Evolutionary conservation across 2,797 vertebrate genomes (phyloP), one percentile per base, ranked within the genome.

Genomic region (Balearica regulorum): DNA sequence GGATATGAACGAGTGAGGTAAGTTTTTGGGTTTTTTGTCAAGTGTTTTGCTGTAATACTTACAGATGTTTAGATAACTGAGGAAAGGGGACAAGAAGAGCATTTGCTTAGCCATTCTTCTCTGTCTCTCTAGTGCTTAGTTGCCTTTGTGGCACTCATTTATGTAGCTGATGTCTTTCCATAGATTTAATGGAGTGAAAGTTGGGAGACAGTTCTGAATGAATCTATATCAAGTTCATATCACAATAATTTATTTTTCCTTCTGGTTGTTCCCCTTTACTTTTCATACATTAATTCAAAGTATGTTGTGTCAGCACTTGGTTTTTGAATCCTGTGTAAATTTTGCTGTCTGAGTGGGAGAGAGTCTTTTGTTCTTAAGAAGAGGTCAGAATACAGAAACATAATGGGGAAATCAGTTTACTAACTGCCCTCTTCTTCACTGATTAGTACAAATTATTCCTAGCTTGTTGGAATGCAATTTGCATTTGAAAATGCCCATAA

Each of bases 381-480:
- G 72, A 77, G 75, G 53, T 83, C 84, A 93, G 79, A 84, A 58
- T 85, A 57, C 22, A 71, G 57, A 73, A 90, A 33, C 70, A n/a
- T 94, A 90, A 86, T 87, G 72, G 73, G 49, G 76, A 94, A 96
- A 96, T 95, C 66, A 88, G 39, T 88, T 83, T 87, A 68, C 60
- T 83, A 55, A 88, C 82, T 93, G 91, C 66, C 72, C 54, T 83
- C 35, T 94, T 92, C 58, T 88, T 57, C 28, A 20, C 77, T 65
- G 86, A 90, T 96, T 65, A 94, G 39, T 88, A 84, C 37, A 90
- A 86, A 88, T 96, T 86, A 86, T 89, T 96, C 54, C 62, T 62
- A 90, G 77, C 61, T 84, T 94, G 39, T 57, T 88, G 86, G 77
- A 87, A 94, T 92, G 64, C 78, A 80, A 57, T 93, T 93, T 90